Conservation (phyloP, 2,113 vertebrate species). For the Dolichotis patagonum region DNA sequence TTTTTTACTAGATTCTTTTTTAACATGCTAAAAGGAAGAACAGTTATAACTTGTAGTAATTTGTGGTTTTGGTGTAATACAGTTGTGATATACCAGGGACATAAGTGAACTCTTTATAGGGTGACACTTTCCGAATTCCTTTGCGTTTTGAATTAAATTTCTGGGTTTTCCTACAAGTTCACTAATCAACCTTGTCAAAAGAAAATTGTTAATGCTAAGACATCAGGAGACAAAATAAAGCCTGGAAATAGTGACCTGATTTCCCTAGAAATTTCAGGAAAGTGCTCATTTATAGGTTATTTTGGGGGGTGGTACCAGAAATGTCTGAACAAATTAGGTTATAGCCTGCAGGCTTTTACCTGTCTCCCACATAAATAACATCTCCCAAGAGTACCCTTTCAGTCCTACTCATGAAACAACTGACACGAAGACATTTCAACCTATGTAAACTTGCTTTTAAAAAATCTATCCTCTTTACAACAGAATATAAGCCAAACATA, state of each 20-base stretch:
- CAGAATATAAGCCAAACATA: not conserved
- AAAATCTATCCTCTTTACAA: not conserved
- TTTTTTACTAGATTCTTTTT: not conserved
- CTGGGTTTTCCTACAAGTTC: not conserved
- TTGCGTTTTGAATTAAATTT: constrained; percentile 17
- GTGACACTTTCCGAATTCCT: not conserved
- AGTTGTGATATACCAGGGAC: not conserved
- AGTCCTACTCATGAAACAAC: not conserved
- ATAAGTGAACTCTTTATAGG: not conserved
- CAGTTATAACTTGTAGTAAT: not conserved
- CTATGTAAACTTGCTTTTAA: not conserved
- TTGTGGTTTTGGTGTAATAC: not conserved
- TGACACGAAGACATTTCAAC: not conserved
- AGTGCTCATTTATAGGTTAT: constrained; percentile 71
- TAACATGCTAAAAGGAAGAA: not conserved
- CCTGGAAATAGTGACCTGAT: constrained; percentile 73
- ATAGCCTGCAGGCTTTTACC: constrained; percentile 61
- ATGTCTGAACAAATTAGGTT: constrained; percentile 71
- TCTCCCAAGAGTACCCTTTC: constrained; percentile 41
- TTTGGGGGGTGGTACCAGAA: constrained; percentile 22
- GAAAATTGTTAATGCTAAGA: constrained; percentile 61
- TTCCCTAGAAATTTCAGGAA: constrained; percentile 59
- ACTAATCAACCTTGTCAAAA: constrained; percentile 23
- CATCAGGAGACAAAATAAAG: constrained; percentile 40
- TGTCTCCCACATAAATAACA: constrained; percentile 69